Evolutionary conservation across 2,888 invertebrate species (phyloP), one percentile per base, ranked within the genome.

Genomic region (Amphipoea lucens): DNA sequence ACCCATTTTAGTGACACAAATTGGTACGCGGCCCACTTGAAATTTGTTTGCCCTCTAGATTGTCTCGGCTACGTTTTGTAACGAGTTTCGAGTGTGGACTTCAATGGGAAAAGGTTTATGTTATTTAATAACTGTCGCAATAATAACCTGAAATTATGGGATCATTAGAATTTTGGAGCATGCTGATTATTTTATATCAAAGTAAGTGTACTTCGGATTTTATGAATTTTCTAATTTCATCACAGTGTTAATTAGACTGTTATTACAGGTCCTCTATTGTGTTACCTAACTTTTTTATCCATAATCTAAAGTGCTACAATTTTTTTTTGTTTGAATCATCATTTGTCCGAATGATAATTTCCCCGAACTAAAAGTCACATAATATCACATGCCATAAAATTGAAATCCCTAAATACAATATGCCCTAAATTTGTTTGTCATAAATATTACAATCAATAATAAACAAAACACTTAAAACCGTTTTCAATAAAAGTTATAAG

Each of bases 11-110:
- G 87, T 83, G 89, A 86, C 89, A 87, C 88, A 92, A 94, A 93
- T 93, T 92, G 89, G 85, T 90, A 90, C 94, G 86, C 87, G 91
- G 92, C 95, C 95, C 83, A 92, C 95, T 94, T 90, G 96, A 95
- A 93, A 90, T 92, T 92, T 90, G 89, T 92, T 93, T 91, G 88
- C 78, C 71, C 76, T 79, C 78, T 91, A 90, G 91, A 92, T 92
- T 91, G 89, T 88, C 83, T 87, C 81, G 81, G 81, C 83, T 89
- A 85, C 87, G 87, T 83, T 87, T 87, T 78, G 82, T 85, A 85
- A 80, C 82, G 75, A 87, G 78, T 86, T 85, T 83, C n/a, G 76
- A 83, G 69, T 45, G 51, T 20, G 54, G 40, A 71, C 66, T 86
- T 79, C 78, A 76, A 79, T 84, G 80, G 67, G 36, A 76, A 80